Base-by-base conservation (phyloP, 2,888 invertebrate species). In the Eudasyphora cyanicolor region DNA sequence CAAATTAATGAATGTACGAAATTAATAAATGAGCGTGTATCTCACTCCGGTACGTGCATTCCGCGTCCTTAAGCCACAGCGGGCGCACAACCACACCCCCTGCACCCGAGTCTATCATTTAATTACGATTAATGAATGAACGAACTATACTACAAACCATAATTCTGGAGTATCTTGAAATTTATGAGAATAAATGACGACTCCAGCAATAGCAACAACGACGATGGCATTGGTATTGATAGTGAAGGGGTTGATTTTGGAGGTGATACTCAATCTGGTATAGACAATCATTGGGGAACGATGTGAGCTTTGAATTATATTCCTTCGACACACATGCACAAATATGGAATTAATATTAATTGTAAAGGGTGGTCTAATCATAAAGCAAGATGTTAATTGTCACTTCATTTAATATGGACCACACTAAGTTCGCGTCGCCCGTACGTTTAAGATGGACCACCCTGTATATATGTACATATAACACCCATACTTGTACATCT, bases 1-100 rank as follows among this genome's bases (percentile, higher is more conserved):
- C 80, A 78, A 78, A 78, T 76, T 84, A 80, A 84, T 78, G 80
- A 80, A 75, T 75, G 75, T 71, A 71, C 12, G 62, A 49, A 62
- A 79, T 79, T 51, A 76, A 79, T 76, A 67, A 82, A 76, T 82
- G 54, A 35, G 60, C 57, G 38, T 49, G 10, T 67, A 21, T 67
- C 14, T 1, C 0, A 60, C 14, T 1, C 0, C 29, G 10, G 17
- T 60, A 29, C 29, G 17, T 60, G 29, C 60, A 60, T 60, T 60
- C 60, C 27, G 32, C 3, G 29, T 60, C 29, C 6, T n/a, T 17
- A 2, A 29, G 45, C 14, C 45, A 14, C 12, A 2, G 14, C 27
- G 4, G 49, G 24, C 24, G 4, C 60, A 38, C 3, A 57, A 6
- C 0, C 21, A n/a, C 27, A 60, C 14, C 49, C 2, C n/a, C 45